Base-by-base conservation (phyloP, 2,888 invertebrate genomes). In the Mesopsocus fuscifrons region DNA sequence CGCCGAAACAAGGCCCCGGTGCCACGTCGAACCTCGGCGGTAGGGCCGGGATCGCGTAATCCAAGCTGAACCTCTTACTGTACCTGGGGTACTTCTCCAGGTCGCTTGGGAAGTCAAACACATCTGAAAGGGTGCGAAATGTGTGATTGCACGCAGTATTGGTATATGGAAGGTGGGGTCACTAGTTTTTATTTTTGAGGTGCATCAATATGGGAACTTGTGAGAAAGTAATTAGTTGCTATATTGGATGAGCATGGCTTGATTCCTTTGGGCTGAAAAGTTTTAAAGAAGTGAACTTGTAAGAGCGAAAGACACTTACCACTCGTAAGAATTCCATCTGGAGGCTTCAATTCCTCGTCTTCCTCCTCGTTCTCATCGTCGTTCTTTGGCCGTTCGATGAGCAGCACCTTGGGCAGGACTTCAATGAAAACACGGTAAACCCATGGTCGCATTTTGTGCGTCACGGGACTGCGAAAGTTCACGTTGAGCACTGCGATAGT, bases 401-500 rank as follows among this genome's bases (percentile, higher is more conserved):
- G 77, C 55, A 91, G 70, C 63, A 84, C 76, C 63, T 76, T 80
- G 18, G 44, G 87, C 63, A 88, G 71, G 59, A 80, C 71, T 62
- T 82, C 75, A 63, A 84, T 83, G 45, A 54, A 55, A 23, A 55
- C 46, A 53, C 57, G 43, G 41, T 81, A 73, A 56, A 89, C 87
- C 87, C 88, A 89, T 43, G 85, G 88, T 47, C 85, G 77, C 78
- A 91, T 80, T 54, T 80, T 79, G 62, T 91, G 89, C 49, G 89
- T 89, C 47, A 89, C 87, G 31, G 89, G 89, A 47, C 88, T 88
- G 53, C 82, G 72, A 66, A 74, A 66, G 68, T 91, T 89, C 56
- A 91, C 84, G 63, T 89, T 91, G 56, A 91, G 72, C 61, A 91
- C 89, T 55, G 83, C 83, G 62, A 89, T 89, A 56, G 91, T 91